A percentile compares a stretch with the other conserved stretches of the same genome.
phyloP scores from a whole-genome alignment of 2,888 invertebrate species.

The Andricus curvator region DNA sequence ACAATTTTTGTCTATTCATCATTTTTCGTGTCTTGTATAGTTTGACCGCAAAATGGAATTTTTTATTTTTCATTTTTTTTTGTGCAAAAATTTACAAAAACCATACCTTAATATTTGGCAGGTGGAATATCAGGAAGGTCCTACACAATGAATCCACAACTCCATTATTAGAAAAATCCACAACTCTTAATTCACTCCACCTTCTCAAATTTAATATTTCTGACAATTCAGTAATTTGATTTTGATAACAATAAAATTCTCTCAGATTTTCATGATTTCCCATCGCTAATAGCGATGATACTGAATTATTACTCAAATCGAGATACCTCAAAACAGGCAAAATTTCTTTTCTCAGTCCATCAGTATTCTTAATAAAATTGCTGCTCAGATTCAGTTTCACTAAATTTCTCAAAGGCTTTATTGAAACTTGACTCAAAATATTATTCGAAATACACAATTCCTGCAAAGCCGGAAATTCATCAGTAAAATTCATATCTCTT shows the following conservation, averaged over 20 bases:
- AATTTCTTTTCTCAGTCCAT: constrained; percentile 51
- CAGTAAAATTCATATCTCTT: background rate
- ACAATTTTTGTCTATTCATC: no score
- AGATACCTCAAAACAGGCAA: constrained; percentile 54
- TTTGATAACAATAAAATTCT: constrained; percentile 60
- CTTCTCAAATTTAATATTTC: constrained; percentile 56
- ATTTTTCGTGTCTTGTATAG: no score
- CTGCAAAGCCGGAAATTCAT: background rate
- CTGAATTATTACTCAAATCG: constrained; percentile 58
- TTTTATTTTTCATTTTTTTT: no score
- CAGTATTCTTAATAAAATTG: constrained; percentile 51
- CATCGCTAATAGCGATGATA: constrained; percentile 53
- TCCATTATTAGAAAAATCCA: constrained; percentile 56
- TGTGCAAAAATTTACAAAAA: no score
- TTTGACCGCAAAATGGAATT: no score
- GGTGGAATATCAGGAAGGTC: constrained; percentile 54
- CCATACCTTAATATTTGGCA: constrained; percentile 6
- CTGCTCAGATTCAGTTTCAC: constrained; percentile 51
- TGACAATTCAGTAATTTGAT: constrained; percentile 48
- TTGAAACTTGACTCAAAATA: background rate
- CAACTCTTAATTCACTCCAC: constrained; percentile 52
- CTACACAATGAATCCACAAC: constrained; percentile 47
- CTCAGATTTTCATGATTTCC: constrained; percentile 49
- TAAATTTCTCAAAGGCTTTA: constrained; percentile 51
- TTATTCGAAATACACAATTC: constrained; percentile 1